Conservation (phyloP, 1,140 invertebrate genomes). For the Drosophila truncata region DNA sequence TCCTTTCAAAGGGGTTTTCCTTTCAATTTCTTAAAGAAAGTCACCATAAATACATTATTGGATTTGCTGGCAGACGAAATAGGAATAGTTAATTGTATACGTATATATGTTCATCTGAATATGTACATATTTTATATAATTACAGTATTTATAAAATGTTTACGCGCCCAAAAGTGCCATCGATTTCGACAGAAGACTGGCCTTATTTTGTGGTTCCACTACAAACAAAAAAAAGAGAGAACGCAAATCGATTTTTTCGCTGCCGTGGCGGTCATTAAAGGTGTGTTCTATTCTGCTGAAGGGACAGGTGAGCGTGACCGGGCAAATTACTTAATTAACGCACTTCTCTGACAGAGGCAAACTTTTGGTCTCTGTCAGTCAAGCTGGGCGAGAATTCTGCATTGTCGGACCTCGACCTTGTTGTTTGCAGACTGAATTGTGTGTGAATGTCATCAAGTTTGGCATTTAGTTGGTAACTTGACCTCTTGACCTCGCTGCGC, state of each 20-base stretch:
- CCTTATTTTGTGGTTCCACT: conserved; percentile 13
- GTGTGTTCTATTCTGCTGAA: conserved; percentile 35
- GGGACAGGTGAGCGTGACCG: conserved; percentile 60
- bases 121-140: conserved; percentile 3
- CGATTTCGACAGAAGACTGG: conserved; percentile 44
- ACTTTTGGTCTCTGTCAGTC: conserved; percentile 18
- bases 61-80: neutral
- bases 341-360: conserved; percentile 52
- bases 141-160: conserved; percentile 40
- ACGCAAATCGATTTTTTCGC: conserved; percentile 60
- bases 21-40: neutral
- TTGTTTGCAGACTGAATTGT: conserved; percentile 25
- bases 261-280: conserved; percentile 27
- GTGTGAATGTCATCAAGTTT: conserved; percentile 36
- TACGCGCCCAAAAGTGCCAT: conserved; percentile 40
- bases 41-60: neutral
- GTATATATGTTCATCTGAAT: neutral
- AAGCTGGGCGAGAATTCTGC: conserved; percentile 27
- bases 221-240: conserved; percentile 13
- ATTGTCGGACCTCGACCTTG: conserved; percentile 51
- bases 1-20: neutral
- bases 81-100: neutral
- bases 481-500: conserved; percentile 56
- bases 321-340: conserved; percentile 75
- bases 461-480: conserved; percentile 45